Percentiles rank a stretch among this genome's conserved stretches.
phyloP scores from a whole-genome alignment of 1,140 invertebrate genomes.

The Maniola jurtina region DNA sequence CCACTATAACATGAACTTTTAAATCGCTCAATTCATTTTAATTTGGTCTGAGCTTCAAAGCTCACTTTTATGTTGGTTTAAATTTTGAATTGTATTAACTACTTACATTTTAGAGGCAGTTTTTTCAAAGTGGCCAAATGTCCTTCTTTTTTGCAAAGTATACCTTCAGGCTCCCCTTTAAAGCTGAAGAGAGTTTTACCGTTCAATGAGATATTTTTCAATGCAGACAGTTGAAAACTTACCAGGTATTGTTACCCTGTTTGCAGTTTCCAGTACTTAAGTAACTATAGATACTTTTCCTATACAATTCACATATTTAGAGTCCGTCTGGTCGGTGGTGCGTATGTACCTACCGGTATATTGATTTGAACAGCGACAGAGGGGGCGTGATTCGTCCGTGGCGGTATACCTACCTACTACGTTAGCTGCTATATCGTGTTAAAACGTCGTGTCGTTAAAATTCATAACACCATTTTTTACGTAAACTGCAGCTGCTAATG shows the following conservation, averaged over 20 bases:
- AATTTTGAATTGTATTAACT: background rate
- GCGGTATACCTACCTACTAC: constrained; percentile 19
- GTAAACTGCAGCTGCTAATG: constrained; percentile 22
- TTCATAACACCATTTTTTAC: constrained; percentile 27
- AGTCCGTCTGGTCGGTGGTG: constrained; percentile 45
- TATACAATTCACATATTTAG: constrained; percentile 29
- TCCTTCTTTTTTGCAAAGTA: background rate
- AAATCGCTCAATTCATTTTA: constrained; percentile 17
- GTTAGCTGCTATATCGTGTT: constrained; percentile 7
- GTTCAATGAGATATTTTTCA: background rate
- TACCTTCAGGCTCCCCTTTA: too few relatives aligned
- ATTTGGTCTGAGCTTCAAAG: background rate
- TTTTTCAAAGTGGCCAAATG: background rate
- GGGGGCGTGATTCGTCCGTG: constrained; percentile 59
- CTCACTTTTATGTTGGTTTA: background rate
- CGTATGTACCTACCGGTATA: constrained; percentile 44
- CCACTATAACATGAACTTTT: constrained; percentile 36
- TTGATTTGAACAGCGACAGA: constrained; percentile 64
- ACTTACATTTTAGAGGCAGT: too few relatives aligned
- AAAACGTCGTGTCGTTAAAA: constrained; percentile 22
- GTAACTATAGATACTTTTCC: constrained; percentile 1
- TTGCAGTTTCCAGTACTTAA: background rate
- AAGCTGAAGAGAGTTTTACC: constrained; percentile 19
- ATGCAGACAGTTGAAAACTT: constrained; percentile 19
- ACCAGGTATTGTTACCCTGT: constrained; percentile 21